Evolutionary conservation across 2,888 invertebrate genomes (phyloP).

Genomic region (Chalcosyrphus nemorum): DNA sequence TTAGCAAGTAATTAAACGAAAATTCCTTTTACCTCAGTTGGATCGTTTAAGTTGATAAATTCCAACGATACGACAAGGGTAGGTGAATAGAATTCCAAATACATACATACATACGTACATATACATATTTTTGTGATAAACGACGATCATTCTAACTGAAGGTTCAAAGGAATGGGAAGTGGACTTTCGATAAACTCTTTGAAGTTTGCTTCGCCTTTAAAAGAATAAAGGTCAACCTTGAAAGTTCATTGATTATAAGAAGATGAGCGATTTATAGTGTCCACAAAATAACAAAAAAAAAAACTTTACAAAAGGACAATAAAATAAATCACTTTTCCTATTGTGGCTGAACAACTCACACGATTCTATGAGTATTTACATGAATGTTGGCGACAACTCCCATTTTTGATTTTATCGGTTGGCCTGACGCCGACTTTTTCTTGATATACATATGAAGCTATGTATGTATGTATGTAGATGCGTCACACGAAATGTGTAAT

Average conservation of each 20-base stretch:
- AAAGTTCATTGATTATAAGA: background rate
- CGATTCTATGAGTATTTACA: background rate
- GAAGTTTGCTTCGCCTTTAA: background rate
- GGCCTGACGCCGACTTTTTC: background rate
- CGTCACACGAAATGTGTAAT: too few species aligned
- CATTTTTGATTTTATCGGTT: background rate
- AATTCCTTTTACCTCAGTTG: constrained; percentile 1
- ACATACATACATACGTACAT: too few species aligned
- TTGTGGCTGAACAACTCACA: background rate
- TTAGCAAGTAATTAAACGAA: constrained; percentile 10
- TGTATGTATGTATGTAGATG: too few species aligned
- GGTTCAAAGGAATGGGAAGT: too few species aligned
- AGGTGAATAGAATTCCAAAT: background rate
- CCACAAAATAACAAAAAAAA: background rate
- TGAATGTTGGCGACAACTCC: too few species aligned
- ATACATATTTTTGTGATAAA: background rate
- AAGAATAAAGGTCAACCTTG: background rate
- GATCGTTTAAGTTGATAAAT: constrained; percentile 12
- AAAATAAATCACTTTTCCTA: background rate
- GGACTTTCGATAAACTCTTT: background rate
- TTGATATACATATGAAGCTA: too few species aligned
- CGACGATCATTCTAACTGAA: background rate
- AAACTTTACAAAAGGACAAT: background rate
- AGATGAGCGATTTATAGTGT: background rate
- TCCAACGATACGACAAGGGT: background rate